Conservation (phyloP, 2,888 invertebrate species). For the Hypomecis atomaria region DNA sequence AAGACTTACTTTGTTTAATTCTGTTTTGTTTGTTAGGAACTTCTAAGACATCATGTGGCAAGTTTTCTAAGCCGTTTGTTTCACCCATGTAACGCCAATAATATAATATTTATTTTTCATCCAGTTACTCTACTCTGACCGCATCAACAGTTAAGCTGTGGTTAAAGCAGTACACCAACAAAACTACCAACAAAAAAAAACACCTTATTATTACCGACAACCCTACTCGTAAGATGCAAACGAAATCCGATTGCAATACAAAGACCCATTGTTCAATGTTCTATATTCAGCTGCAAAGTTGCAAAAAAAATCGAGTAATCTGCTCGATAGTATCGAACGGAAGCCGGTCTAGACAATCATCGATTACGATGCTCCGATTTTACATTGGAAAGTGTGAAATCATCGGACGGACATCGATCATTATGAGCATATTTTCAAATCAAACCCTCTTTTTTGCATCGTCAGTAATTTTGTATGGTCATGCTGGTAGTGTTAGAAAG, state of each 20-base stretch:
- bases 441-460: constrained; percentile 1
- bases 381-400: constrained; percentile 68
- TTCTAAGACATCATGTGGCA: too few relatives aligned
- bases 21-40: too few relatives aligned
- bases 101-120: too few relatives aligned
- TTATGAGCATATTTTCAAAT: constrained; percentile 34
- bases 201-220: background rate
- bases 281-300: constrained; percentile 46
- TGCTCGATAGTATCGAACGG: constrained; percentile 52
- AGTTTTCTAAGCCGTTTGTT: too few relatives aligned
- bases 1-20: too few relatives aligned
- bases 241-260: constrained; percentile 62
- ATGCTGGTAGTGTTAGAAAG: background rate
- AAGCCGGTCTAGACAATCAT: constrained; percentile 57
- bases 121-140: too few relatives aligned
- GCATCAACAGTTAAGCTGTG: too few relatives aligned
- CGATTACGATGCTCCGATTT: constrained; percentile 59
- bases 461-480: constrained; percentile 8
- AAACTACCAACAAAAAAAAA: constrained; percentile 3
- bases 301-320: constrained; percentile 48
- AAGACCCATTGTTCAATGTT: constrained; percentile 62
- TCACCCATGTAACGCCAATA: too few relatives aligned
- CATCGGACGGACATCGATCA: constrained; percentile 48
- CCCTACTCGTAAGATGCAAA: constrained; percentile 56
- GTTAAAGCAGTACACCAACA: too few relatives aligned